phyloP scores from a whole-genome alignment of 1,140 invertebrate genomes.

The Ceratina calcarata region DNA sequence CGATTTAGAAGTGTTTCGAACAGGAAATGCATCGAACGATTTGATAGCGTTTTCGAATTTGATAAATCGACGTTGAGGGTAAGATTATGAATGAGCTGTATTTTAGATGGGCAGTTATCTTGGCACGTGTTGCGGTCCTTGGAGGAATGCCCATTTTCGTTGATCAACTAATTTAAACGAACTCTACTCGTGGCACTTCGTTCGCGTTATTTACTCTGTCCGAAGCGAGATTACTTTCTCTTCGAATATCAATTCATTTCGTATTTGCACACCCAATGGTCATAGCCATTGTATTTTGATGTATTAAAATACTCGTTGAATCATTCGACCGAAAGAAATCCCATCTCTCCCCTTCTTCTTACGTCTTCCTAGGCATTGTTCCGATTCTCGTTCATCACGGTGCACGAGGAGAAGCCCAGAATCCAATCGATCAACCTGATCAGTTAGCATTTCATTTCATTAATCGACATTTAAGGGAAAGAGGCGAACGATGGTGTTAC shows the following conservation, averaged over 20 bases:
- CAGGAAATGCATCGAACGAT: too few species aligned
- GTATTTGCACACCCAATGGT: background rate
- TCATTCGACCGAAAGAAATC: background rate
- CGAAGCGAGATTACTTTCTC: slow-evolving; percentile 1
- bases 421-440: background rate
- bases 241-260: slow-evolving; percentile 15
- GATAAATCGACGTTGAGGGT: too few species aligned
- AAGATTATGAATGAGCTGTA: too few species aligned
- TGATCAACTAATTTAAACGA: background rate
- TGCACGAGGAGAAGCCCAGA: background rate
- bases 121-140: background rate
- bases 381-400: background rate
- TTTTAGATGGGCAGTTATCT: background rate
- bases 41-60: too few species aligned
- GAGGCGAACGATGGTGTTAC: too few species aligned
- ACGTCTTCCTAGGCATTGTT: background rate
- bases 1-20: too few species aligned
- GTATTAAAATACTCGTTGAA: slow-evolving; percentile 7
- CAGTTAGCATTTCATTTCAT: background rate
- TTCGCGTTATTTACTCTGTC: background rate
- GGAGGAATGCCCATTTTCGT: background rate
- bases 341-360: background rate
- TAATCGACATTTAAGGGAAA: background rate
- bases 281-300: slow-evolving; percentile 1
- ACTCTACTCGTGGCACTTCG: too few species aligned